Conservation (phyloP, 2,888 invertebrate genomes). For the Dynastes hyllus region DNA sequence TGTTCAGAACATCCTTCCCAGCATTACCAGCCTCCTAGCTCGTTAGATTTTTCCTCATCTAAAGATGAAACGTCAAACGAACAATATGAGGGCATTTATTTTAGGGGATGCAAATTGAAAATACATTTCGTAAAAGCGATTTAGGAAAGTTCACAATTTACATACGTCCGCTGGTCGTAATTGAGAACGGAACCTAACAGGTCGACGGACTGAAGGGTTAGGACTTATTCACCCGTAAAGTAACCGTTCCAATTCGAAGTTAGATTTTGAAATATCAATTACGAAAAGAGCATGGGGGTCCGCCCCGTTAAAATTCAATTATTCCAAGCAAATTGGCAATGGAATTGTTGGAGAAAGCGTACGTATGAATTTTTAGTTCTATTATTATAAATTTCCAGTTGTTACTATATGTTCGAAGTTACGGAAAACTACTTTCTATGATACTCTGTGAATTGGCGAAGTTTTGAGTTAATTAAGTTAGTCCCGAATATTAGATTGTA, state of each 20-base stretch:
- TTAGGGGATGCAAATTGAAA: conserved; percentile 8
- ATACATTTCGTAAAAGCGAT: conserved; percentile 23
- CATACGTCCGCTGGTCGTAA: conserved; percentile 32
- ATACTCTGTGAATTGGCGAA: too few relatives aligned
- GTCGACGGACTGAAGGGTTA: conserved; percentile 15
- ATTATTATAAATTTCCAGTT: not conserved
- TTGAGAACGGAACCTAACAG: conserved; percentile 37
- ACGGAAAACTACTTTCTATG: too few relatives aligned
- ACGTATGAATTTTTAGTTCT: conserved; percentile 1
- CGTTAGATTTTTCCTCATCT: not conserved
- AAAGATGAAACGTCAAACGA: conserved; percentile 1
- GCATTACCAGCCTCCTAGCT: not conserved
- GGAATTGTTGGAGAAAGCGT: conserved; percentile 22
- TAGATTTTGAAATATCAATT: conserved; percentile 44
- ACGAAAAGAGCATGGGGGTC: conserved; percentile 13
- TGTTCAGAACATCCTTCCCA: too few relatives aligned
- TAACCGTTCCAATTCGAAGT: conserved; percentile 18
- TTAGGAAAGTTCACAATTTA: conserved; percentile 1
- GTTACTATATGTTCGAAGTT: not conserved
- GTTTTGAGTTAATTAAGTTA: too few relatives aligned
- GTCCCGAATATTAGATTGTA: too few relatives aligned
- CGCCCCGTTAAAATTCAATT: conserved; percentile 35
- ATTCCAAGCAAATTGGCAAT: conserved; percentile 29
- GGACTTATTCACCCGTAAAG: conserved; percentile 34
- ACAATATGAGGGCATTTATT: conserved; percentile 1